Evolutionary conservation across 2,113 vertebrate genomes (phyloP).

Genomic region (Aviceda subcristata): DNA sequence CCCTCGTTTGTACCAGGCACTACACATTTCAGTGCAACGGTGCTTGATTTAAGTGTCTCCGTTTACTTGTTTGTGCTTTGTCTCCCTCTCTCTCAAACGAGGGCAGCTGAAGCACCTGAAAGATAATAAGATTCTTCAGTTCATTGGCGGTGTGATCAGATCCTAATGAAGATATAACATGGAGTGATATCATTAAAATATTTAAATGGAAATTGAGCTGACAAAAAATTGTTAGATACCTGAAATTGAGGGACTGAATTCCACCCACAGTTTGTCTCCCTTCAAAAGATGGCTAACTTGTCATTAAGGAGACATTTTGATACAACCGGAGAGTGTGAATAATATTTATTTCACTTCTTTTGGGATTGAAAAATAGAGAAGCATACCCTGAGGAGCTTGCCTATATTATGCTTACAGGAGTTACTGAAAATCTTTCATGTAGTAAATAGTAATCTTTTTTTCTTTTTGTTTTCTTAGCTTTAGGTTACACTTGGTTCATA

Average conservation of each 20-base stretch:
- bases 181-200: not conserved
- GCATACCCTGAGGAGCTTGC: not conserved
- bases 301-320: not conserved
- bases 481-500: not conserved
- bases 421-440: not conserved
- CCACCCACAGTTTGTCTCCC: not conserved
- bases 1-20: not conserved
- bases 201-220: not conserved
- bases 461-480: not conserved
- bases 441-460: not conserved
- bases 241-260: not conserved
- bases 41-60: not conserved
- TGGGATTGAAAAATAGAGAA: not conserved
- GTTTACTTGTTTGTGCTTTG: not conserved
- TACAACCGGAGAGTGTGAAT: not conserved
- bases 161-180: not conserved
- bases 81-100: not conserved
- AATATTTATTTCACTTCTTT: not conserved
- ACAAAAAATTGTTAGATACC: not conserved
- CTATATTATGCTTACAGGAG: not conserved
- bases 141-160: not conserved
- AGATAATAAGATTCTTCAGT: conserved; percentile 6
- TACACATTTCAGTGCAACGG: not conserved
- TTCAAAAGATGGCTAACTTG: not conserved
- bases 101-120: not conserved